A percentile compares a stretch with the other conserved stretches of the same genome.
These are phyloP conservation scores for Pogonocichla stellata DNA, from an alignment of 2,113 vertebrate species.

Conservation along the genomic window DNA sequence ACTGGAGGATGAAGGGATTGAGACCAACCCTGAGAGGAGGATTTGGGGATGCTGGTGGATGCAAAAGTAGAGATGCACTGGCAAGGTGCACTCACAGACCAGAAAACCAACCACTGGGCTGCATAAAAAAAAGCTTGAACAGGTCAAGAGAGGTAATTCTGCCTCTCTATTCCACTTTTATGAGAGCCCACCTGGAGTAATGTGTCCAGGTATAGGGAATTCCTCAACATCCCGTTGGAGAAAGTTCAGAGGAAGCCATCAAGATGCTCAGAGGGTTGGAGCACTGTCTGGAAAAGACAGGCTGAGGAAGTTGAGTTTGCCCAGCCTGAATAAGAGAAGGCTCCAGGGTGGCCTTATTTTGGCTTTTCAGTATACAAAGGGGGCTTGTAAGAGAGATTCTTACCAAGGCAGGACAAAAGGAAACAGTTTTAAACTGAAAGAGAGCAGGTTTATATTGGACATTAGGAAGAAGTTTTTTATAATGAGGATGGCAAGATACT, in stretches of 20 bases:
- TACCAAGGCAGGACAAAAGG: not conserved
- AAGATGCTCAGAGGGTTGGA: not conserved
- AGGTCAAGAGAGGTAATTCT: not conserved
- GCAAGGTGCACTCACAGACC: not conserved
- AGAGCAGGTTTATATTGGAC: not conserved
- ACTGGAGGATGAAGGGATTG: too few relatives aligned
- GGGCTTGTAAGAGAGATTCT: not conserved
- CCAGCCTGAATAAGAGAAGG: not conserved
- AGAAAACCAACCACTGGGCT: not conserved
- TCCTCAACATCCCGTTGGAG: not conserved
- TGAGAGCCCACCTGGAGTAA: not conserved
- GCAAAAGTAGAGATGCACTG: not conserved
- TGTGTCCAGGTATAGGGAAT: not conserved
- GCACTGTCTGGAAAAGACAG: not conserved
- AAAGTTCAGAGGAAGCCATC: not conserved
- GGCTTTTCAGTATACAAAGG: not conserved
- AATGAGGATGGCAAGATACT: not conserved
- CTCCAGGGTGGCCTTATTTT: not conserved
- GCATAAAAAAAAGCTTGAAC: not conserved
- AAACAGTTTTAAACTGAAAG: not conserved
- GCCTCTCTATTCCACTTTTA: rapidly evolving
- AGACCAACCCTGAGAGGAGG: not conserved
- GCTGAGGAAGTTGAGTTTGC: not conserved
- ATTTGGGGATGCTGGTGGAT: not conserved
- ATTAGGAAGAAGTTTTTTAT: not conserved